Evolutionary conservation across 2,113 vertebrate species (phyloP).

Genomic region (Megatriorchis doriae): DNA sequence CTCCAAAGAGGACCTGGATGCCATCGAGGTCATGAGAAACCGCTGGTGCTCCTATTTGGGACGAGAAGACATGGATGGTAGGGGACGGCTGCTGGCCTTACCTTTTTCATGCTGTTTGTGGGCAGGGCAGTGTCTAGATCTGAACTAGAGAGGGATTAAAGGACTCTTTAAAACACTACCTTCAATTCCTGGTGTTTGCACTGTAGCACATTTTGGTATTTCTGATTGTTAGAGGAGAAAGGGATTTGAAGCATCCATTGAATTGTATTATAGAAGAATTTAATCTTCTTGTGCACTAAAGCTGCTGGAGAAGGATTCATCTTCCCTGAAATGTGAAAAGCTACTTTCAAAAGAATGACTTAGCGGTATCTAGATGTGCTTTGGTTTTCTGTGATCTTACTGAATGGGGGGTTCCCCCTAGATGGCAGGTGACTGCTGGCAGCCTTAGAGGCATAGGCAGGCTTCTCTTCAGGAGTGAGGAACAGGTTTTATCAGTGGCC

Average conservation of each 20-base stretch:
- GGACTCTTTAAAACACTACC: not conserved
- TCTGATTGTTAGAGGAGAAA: not conserved
- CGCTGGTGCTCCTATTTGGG: slow-evolving; percentile 93
- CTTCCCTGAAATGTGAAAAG: not conserved
- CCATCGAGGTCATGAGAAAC: slow-evolving; percentile 87
- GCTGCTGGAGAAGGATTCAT: not conserved
- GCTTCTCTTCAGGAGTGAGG: not conserved
- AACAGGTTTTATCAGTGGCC: not conserved
- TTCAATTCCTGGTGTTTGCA: not conserved
- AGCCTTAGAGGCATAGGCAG: fast-evolving
- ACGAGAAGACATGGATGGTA: slow-evolving; percentile 88
- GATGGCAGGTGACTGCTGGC: not conserved
- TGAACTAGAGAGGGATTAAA: too few relatives aligned
- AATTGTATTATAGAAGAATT: not conserved
- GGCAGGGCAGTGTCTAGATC: not conserved
- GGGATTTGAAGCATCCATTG: not conserved
- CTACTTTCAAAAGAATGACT: not conserved
- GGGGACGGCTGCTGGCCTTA: not conserved
- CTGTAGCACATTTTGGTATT: too few relatives aligned
- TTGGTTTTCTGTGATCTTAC: too few relatives aligned
- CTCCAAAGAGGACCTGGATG: slow-evolving; percentile 85
- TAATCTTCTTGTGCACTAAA: not conserved
- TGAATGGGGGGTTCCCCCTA: fast-evolving
- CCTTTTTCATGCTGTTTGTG: not conserved
- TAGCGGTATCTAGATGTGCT: not conserved